A percentile compares a stretch with the other conserved stretches of the same genome.
Conservation (phyloP, 2,888 invertebrate genomes). For the Hydrotaea cyrtoneurina region DNA sequence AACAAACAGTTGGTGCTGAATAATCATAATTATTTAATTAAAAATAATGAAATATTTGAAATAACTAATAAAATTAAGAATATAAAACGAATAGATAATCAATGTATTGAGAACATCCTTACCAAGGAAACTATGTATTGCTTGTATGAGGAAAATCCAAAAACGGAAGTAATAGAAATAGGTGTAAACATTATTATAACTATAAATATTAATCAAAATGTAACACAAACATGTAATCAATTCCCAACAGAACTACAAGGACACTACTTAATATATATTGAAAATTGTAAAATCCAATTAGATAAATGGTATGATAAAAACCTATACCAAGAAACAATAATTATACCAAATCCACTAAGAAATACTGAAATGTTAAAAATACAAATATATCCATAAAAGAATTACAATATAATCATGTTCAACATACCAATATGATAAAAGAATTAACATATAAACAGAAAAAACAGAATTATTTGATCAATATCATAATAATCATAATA, state of each 20-base stretch:
- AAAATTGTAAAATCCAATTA: neutral
- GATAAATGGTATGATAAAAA: slow-evolving; percentile 3
- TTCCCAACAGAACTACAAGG: neutral
- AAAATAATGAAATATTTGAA: slow-evolving; percentile 4
- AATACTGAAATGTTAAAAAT: neutral
- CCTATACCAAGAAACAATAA: neutral
- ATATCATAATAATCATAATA: too few relatives aligned
- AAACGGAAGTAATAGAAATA: neutral
- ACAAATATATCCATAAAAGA: too few relatives aligned
- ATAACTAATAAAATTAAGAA: neutral
- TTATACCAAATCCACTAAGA: slow-evolving; percentile 2
- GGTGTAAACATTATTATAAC: neutral
- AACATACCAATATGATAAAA: too few relatives aligned
- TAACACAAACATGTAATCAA: slow-evolving; percentile 7
- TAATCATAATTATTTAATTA: neutral
- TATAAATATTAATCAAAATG: slow-evolving; percentile 1
- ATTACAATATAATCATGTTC: too few relatives aligned
- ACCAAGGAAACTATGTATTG: neutral
- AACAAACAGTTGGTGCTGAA: neutral
- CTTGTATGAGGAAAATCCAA: neutral
- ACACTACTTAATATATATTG: slow-evolving; percentile 2
- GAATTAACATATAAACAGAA: too few relatives aligned
- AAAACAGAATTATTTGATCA: too few relatives aligned
- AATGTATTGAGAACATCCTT: neutral
- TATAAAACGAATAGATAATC: neutral